Evolutionary conservation across 1,140 invertebrate genomes (phyloP), one percentile per base, ranked within the genome.

Genomic region (Eueides isabella): DNA sequence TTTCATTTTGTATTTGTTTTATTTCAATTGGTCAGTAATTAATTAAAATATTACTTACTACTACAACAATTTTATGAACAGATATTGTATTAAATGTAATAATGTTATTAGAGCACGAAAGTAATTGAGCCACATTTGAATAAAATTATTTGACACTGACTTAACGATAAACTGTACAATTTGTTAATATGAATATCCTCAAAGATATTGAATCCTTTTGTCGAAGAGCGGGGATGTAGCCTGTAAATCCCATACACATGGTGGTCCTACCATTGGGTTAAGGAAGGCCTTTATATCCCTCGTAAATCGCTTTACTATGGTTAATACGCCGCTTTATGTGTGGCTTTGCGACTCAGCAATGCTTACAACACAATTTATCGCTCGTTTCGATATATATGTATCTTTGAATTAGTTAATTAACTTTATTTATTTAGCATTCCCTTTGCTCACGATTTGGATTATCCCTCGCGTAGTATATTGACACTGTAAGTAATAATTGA

Each of bases 301-400:
- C 55, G 55, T 70, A 70, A 62, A 62, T 62, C 30, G 68, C 55
- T 70, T 63, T 33, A 70, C 23, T n/a, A 70, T 70, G 26, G 28
- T 62, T 70, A 70, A 62, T 70, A 38, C 61, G 61, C 68, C 31
- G 55, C 48, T 69, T 69, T 70, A 70, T 38, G 55, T 61, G 11
- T 23, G 68, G 61, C 48, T 31, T 70, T 30, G 33, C 55, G 33
- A 63, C 14, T 70, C 61, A 63, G 61, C 55, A 23, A 68, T 33
- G 61, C 61, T 62, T 62, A 28, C 61, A 30, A n/a, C 61, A 62
- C 26, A 30, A 62, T 62, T 62, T 62, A 62, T 62, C 61, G 61
- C 61, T 16, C 61, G 61, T 62, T 62, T 6, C 61, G 61, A 62
- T 62, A 62, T 61, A 61, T 30, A 62, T 61, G 28, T 30, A 62